phyloP scores from a whole-genome alignment of 2,113 vertebrate genomes.

The Edolisoma coerulescens region DNA sequence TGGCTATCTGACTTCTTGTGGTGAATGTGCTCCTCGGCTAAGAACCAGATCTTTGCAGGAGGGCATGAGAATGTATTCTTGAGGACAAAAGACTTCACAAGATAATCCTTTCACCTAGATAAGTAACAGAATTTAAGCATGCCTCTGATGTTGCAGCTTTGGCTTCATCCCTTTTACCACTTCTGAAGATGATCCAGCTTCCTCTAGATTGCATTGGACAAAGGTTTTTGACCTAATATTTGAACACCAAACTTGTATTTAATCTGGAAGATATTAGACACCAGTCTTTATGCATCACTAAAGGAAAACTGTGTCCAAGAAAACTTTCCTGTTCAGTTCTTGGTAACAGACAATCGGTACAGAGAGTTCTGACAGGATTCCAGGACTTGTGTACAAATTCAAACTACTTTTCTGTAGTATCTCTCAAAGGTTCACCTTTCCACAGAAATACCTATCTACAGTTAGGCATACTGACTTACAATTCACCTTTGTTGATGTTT shows the following conservation, averaged over 20 bases:
- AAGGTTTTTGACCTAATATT: constrained; percentile 3
- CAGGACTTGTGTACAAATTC: neutral
- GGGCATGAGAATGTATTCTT: neutral
- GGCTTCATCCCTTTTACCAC: neutral
- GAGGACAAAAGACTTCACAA: neutral
- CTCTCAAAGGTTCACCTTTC: neutral
- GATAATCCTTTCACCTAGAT: neutral
- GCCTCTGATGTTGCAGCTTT: constrained; percentile 28
- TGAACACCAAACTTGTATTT: constrained; percentile 13
- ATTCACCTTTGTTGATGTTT: neutral
- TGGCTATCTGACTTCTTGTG: neutral
- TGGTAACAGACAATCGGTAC: neutral
- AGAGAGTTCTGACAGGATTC: neutral
- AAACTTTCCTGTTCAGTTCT: neutral
- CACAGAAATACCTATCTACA: neutral
- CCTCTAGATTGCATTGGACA: neutral
- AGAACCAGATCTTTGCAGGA: neutral
- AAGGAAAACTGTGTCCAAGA: neutral
- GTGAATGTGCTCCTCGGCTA: neutral
- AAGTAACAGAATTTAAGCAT: neutral
- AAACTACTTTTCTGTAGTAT: neutral
- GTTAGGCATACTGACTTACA: neutral
- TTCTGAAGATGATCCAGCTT: constrained; percentile 19
- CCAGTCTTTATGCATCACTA: neutral
- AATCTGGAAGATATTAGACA: constrained; percentile 39